Conservation (phyloP, 2,888 invertebrate species). For the Synergus gifuensis region DNA sequence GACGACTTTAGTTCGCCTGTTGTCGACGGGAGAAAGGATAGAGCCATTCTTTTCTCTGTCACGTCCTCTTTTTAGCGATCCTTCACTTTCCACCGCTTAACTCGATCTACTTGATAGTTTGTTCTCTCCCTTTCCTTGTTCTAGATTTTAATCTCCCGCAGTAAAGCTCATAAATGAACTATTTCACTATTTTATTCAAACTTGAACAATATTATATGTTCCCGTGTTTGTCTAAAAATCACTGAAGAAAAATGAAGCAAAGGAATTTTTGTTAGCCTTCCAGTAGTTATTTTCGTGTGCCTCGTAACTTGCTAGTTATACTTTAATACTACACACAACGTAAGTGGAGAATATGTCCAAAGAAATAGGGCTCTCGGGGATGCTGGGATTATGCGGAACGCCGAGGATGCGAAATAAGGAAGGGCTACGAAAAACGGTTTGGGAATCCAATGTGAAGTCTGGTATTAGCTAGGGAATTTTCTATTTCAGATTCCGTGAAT, state of each 20-base stretch:
- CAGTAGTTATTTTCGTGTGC: neutral
- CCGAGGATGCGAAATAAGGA: slow-evolving; percentile 5
- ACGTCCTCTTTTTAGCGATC: slow-evolving; percentile 6
- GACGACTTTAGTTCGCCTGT: slow-evolving; percentile 22
- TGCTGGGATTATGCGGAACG: slow-evolving; percentile 36
- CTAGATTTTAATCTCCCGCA: neutral
- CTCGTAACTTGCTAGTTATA: slow-evolving; percentile 4
- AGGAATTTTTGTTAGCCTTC: too few species aligned
- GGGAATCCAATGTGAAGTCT: slow-evolving; percentile 55
- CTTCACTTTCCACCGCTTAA: slow-evolving; percentile 10
- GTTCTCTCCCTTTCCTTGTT: slow-evolving; percentile 6
- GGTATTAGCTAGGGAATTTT: slow-evolving; percentile 69
- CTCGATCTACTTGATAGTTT: slow-evolving; percentile 21
- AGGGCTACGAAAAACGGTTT: slow-evolving; percentile 50
- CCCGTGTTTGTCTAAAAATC: too few species aligned
- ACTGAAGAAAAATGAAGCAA: too few species aligned
- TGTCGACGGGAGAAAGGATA: slow-evolving; percentile 15
- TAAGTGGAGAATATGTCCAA: slow-evolving; percentile 51
- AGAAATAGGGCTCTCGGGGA: slow-evolving; percentile 58
- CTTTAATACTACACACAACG: slow-evolving; percentile 32
- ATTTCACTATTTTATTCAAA: too few species aligned
- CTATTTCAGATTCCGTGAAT: slow-evolving; percentile 69
- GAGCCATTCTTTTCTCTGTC: slow-evolving; percentile 28
- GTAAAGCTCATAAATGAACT: neutral
- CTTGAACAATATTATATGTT: too few species aligned